phyloP scores from a whole-genome alignment of 2,113 vertebrate species.

The Brachyhypopomus gauderio region DNA sequence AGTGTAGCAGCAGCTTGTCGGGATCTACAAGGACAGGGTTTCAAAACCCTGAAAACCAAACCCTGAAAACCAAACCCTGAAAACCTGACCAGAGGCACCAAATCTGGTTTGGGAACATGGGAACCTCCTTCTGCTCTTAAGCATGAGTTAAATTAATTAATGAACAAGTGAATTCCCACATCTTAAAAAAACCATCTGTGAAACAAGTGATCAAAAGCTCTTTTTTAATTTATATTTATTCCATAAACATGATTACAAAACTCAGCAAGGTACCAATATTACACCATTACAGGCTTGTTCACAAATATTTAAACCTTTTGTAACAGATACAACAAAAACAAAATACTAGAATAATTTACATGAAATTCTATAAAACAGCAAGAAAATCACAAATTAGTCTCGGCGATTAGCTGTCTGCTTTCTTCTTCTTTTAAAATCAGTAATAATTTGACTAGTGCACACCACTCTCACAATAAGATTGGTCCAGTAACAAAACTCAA shows the following conservation, averaged over 20 bases:
- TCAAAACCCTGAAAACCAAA: no score
- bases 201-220: slow-evolving; percentile 82
- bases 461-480: slow-evolving; percentile 90
- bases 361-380: slow-evolving; percentile 95
- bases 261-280: slow-evolving; percentile 93
- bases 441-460: slow-evolving; percentile 89
- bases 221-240: slow-evolving; percentile 90
- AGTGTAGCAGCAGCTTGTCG: no score
- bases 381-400: slow-evolving; percentile 85
- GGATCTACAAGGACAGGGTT: no score
- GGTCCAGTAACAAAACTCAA: slow-evolving; percentile 92
- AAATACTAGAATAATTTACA: slow-evolving; percentile 96
- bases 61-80: no score
- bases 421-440: slow-evolving; percentile 69
- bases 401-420: slow-evolving; percentile 55
- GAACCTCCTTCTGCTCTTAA: no score
- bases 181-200: slow-evolving; percentile 14
- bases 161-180: no score
- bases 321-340: slow-evolving; percentile 92
- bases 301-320: slow-evolving; percentile 94
- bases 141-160: no score
- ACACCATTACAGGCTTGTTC: slow-evolving; percentile 94
- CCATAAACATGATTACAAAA: slow-evolving; percentile 97
- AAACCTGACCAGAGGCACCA: no score
- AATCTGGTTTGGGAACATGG: no score